Evolutionary conservation across 2,113 vertebrate species (phyloP).

Genomic region (Euleptes europaea): DNA sequence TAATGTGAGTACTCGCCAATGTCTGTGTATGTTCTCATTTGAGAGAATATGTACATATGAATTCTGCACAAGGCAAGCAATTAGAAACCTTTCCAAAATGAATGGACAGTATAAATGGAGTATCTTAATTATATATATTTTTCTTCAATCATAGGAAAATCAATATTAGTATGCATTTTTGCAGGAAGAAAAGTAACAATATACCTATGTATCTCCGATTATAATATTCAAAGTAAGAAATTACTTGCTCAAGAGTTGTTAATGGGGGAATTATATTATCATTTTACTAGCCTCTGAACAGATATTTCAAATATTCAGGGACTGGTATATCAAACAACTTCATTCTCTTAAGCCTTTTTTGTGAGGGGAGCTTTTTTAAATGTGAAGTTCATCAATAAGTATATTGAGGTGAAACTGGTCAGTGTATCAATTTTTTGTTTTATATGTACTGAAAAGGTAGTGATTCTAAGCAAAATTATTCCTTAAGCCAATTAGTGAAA

Average conservation of each 20-base stretch:
- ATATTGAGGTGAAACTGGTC: neutral
- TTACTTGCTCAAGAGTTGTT: neutral
- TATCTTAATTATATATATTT: neutral
- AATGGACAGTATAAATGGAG: neutral
- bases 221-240: neutral
- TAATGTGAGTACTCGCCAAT: neutral
- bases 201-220: conserved; percentile 5
- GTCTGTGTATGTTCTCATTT: neutral
- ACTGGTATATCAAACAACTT: neutral
- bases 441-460: neutral
- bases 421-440: neutral
- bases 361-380: neutral
- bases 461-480: neutral
- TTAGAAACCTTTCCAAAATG: neutral
- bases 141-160: too few relatives aligned
- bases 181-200: neutral
- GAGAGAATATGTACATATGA: neutral
- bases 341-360: neutral
- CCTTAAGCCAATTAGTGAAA: conserved; percentile 48
- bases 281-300: neutral
- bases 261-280: neutral
- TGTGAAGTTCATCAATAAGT: neutral
- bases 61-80: neutral
- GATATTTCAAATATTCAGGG: neutral
- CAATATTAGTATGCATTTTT: neutral